phyloP scores from a whole-genome alignment of 2,113 vertebrate species.

The Dissostichus mawsoni region DNA sequence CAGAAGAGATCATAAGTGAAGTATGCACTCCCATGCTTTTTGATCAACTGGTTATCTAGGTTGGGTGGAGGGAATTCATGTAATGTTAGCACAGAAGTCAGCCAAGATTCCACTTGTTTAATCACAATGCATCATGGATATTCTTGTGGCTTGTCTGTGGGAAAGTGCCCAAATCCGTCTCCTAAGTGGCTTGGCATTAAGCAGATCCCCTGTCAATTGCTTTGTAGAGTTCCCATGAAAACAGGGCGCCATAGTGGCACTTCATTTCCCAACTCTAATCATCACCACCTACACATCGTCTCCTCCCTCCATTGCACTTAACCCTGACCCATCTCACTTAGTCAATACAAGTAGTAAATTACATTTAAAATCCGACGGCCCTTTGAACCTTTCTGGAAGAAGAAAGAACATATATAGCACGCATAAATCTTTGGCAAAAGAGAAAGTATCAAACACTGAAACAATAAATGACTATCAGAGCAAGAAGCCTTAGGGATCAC shows the following conservation, averaged over 20 bases:
- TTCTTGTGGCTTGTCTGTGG: conserved; percentile 13
- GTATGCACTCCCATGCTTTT: not conserved
- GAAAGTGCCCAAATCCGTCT: conserved; percentile 15
- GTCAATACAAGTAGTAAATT: not conserved
- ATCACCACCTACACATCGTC: not conserved
- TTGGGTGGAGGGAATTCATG: not conserved
- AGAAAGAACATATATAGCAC: not conserved
- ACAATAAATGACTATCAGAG: not conserved
- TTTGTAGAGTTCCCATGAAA: conserved; percentile 27
- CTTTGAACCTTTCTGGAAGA: not conserved
- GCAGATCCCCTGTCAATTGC: conserved; percentile 18
- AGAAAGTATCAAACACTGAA: conserved; percentile 19
- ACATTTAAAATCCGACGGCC: not conserved
- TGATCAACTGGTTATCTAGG: not conserved
- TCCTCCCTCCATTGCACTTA: conserved; percentile 5
- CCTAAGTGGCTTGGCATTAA: conserved; percentile 6
- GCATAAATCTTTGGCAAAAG: not conserved
- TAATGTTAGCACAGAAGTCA: not conserved
- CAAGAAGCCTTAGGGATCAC: conserved; percentile 25
- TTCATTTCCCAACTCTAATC: conserved; percentile 3
- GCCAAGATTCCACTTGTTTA: not conserved
- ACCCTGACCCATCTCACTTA: conserved; percentile 16
- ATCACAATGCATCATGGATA: conserved; percentile 40
- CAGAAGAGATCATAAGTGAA: not conserved
- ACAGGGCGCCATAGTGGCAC: not conserved